A percentile compares a stretch with the other conserved stretches of the same genome.
Conservation (phyloP, 2,113 vertebrate species). For the Motacilla alba region DNA sequence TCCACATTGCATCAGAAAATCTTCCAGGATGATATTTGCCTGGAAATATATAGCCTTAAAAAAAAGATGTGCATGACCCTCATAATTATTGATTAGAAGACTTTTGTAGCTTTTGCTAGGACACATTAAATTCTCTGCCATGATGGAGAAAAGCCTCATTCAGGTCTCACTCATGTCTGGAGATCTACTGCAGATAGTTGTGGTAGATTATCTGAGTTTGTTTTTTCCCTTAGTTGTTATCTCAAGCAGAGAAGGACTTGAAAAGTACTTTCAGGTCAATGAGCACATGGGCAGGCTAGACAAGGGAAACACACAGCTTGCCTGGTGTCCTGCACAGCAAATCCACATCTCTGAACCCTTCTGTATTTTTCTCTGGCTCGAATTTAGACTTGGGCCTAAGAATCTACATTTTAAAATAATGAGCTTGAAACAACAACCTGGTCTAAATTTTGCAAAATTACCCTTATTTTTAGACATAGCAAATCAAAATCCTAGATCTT, state of each 20-base stretch:
- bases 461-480: neutral
- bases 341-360: accelerated
- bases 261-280: neutral
- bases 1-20: neutral
- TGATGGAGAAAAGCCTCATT: neutral
- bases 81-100: neutral
- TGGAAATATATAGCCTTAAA: neutral
- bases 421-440: neutral
- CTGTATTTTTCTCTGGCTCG: neutral
- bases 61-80: neutral
- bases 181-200: neutral
- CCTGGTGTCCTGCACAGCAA: neutral
- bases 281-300: neutral
- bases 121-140: neutral
- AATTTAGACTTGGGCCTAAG: neutral
- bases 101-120: neutral
- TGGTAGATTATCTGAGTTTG: neutral
- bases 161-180: neutral
- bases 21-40: neutral
- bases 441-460: neutral
- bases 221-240: neutral
- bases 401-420: neutral
- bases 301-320: neutral
- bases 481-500: neutral
- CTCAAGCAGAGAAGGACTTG: neutral